phyloP scores from a whole-genome alignment of 2,113 vertebrate genomes.

The Herpetotheres cachinnans region DNA sequence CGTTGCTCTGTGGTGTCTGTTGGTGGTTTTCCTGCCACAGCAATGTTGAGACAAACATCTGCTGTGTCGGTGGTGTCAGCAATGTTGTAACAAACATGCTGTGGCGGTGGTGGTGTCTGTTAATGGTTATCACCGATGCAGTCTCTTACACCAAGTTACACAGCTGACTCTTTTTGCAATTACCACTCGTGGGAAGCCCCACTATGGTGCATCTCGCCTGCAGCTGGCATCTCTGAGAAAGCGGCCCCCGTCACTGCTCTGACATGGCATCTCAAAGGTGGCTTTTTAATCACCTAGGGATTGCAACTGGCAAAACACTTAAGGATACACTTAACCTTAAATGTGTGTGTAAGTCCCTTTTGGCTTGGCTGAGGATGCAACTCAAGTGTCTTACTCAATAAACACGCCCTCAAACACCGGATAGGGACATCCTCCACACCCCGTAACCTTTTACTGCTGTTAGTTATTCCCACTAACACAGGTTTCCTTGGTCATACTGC shows the following conservation, averaged over 20 bases:
- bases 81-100: too few species aligned
- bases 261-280: neutral
- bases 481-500: neutral
- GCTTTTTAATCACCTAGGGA: neutral
- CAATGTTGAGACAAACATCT: too few species aligned
- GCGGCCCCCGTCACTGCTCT: neutral
- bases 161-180: neutral
- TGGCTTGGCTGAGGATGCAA: neutral
- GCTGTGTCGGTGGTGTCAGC: too few species aligned
- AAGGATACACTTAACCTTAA: neutral
- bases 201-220: neutral
- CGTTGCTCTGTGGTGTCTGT: too few species aligned
- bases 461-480: neutral
- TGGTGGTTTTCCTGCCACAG: too few species aligned
- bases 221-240: neutral
- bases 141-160: too few species aligned
- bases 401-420: accelerated
- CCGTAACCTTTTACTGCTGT: neutral
- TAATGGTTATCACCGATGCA: too few species aligned
- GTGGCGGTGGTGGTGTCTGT: too few species aligned
- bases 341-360: neutral
- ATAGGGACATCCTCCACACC: too few species aligned
- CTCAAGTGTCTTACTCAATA: neutral
- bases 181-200: neutral
- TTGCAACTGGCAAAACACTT: neutral